These are phyloP conservation scores for Ctenopoma multispine DNA, from an alignment of 2,797 vertebrate species.

Conservation along the genomic window DNA sequence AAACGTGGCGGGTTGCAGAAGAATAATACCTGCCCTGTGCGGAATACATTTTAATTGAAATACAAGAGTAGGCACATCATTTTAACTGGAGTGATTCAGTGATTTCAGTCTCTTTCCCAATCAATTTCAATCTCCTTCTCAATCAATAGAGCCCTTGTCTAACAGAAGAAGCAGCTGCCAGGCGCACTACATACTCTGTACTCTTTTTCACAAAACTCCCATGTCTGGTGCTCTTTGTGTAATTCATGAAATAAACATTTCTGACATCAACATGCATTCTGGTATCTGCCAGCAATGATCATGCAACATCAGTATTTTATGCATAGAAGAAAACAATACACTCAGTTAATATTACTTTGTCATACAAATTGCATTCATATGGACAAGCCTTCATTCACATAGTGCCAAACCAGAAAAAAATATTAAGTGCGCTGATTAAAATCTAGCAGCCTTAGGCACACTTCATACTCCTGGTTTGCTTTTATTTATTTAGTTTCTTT, in stretches of 20 bases:
- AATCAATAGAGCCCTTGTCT: constrained; percentile 62
- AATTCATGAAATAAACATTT: constrained; percentile 33
- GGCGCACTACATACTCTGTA: constrained; percentile 20
- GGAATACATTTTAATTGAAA: constrained; percentile 42
- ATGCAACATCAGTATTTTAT: neutral
- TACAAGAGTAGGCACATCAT: constrained; percentile 18
- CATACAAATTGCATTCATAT: neutral
- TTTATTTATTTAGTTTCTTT: neutral
- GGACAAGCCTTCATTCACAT: neutral
- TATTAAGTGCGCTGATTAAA: neutral
- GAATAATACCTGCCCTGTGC: constrained; percentile 16
- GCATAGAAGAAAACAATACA: neutral
- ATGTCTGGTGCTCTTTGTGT: constrained; percentile 21
- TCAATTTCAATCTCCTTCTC: constrained; percentile 69
- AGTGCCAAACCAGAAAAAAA: neutral
- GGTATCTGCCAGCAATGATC: constrained; percentile 11
- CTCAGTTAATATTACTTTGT: neutral
- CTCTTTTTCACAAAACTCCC: constrained; percentile 13
- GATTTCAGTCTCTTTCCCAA: constrained; percentile 56
- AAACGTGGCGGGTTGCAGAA: neutral
- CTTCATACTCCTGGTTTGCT: neutral
- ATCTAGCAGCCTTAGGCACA: neutral
- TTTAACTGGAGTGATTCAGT: constrained; percentile 56
- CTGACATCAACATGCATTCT: constrained; percentile 14
- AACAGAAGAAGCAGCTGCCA: constrained; percentile 29